These are phyloP conservation scores for Aradophagus sp. DNA, from an alignment of 1,140 invertebrate species.

Conservation along the genomic window DNA sequence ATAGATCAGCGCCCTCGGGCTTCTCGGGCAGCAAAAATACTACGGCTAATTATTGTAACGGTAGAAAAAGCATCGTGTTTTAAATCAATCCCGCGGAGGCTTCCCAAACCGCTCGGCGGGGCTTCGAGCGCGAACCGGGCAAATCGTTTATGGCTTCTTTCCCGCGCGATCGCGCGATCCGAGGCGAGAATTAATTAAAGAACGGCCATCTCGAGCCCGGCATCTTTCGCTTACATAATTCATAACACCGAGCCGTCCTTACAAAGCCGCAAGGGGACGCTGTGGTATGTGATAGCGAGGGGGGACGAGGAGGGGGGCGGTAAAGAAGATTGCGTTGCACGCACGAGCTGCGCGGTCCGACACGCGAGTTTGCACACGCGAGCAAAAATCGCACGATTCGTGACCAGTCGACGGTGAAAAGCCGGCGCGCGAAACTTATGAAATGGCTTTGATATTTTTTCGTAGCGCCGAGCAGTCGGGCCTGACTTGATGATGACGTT, in stretches of 20 bases:
- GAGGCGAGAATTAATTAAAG: slow-evolving; percentile 66
- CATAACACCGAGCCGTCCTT: slow-evolving; percentile 64
- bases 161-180: slow-evolving; percentile 29
- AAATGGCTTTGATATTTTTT: slow-evolving; percentile 33
- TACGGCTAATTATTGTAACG: slow-evolving; percentile 47
- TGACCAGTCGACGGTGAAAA: slow-evolving; percentile 33
- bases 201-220: slow-evolving; percentile 34
- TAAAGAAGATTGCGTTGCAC: slow-evolving; percentile 66
- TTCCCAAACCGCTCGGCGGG: slow-evolving; percentile 34
- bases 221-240: slow-evolving; percentile 68
- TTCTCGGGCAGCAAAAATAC: slow-evolving; percentile 27
- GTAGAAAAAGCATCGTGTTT: slow-evolving; percentile 47
- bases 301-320: too few relatives aligned
- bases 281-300: slow-evolving; percentile 35
- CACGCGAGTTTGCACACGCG: slow-evolving; percentile 62
- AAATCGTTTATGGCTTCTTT: slow-evolving; percentile 49
- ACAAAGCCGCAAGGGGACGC: slow-evolving; percentile 60
- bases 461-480: too few relatives aligned
- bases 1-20: slow-evolving; percentile 31
- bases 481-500: too few relatives aligned
- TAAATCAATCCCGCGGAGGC: slow-evolving; percentile 30
- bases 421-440: slow-evolving; percentile 11
- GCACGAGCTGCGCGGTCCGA: slow-evolving; percentile 58
- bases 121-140: slow-evolving; percentile 44
- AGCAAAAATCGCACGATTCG: slow-evolving; percentile 23